Conservation (phyloP, 2,113 vertebrate species). For the Antennarius striatus region DNA sequence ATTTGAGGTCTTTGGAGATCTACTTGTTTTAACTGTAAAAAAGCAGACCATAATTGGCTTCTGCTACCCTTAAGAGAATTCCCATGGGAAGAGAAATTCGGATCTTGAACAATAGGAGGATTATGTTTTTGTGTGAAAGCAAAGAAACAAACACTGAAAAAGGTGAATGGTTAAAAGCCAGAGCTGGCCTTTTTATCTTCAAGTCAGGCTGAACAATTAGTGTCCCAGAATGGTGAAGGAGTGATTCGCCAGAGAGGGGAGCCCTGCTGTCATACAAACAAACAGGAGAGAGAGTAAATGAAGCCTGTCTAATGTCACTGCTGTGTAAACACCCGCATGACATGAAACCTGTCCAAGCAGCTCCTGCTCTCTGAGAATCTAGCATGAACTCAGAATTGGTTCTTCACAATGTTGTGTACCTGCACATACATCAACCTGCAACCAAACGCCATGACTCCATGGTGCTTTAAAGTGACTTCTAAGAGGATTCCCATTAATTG, state of each 20-base stretch:
- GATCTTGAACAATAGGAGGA: constrained; percentile 65
- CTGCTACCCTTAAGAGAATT: constrained; percentile 59
- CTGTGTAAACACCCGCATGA: constrained; percentile 46
- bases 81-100: constrained; percentile 58
- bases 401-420: not conserved
- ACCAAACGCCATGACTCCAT: not conserved
- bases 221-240: constrained; percentile 29
- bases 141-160: constrained; percentile 56
- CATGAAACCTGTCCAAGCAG: constrained; percentile 23
- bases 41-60: constrained; percentile 58
- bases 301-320: constrained; percentile 51
- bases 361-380: not conserved
- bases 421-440: not conserved
- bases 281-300: constrained; percentile 40
- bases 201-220: constrained; percentile 25
- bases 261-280: constrained; percentile 41
- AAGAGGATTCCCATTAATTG: not conserved
- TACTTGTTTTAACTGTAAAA: constrained; percentile 66
- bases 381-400: constrained; percentile 5
- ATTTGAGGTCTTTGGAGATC: constrained; percentile 72
- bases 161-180: constrained; percentile 53
- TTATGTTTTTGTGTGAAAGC: constrained; percentile 63
- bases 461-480: not conserved
- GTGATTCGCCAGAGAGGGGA: constrained; percentile 50
- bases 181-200: not conserved